Percentiles rank a stretch among this genome's conserved stretches.
These are phyloP conservation scores for Sclerurus mexicanus DNA, from an alignment of 2,113 vertebrate genomes.

Conservation along the genomic window DNA sequence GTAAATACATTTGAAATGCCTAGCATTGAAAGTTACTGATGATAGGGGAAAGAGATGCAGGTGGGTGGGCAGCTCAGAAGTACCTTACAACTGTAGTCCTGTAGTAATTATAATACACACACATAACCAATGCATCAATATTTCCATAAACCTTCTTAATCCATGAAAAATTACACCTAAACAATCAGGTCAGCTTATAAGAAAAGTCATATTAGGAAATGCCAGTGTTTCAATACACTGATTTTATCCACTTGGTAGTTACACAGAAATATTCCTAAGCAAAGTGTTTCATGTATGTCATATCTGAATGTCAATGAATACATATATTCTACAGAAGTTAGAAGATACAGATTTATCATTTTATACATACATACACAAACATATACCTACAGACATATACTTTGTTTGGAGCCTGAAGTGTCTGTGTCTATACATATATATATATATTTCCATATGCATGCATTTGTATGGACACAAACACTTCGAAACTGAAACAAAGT, in stretches of 20 bases:
- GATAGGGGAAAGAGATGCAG: background rate
- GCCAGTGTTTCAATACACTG: background rate
- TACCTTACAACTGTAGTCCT: background rate
- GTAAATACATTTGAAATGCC: background rate
- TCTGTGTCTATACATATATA: background rate
- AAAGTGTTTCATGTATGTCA: background rate
- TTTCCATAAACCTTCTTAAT: background rate
- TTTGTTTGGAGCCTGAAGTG: background rate
- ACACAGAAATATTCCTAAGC: background rate
- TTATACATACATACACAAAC: background rate
- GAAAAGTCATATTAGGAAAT: background rate
- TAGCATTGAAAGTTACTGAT: background rate
- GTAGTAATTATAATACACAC: background rate
- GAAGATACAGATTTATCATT: background rate
- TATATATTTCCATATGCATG: rapidly evolving
- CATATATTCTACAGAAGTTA: background rate
- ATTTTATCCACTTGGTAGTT: background rate
- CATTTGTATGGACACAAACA: background rate
- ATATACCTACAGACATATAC: background rate
- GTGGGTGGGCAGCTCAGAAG: background rate
- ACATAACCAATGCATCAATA: background rate
- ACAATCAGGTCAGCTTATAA: background rate
- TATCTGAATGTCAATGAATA: background rate
- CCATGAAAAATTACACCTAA: background rate
- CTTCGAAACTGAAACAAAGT: background rate